phyloP scores from a whole-genome alignment of 2,888 invertebrate genomes.

The Synergus umbraculus region DNA sequence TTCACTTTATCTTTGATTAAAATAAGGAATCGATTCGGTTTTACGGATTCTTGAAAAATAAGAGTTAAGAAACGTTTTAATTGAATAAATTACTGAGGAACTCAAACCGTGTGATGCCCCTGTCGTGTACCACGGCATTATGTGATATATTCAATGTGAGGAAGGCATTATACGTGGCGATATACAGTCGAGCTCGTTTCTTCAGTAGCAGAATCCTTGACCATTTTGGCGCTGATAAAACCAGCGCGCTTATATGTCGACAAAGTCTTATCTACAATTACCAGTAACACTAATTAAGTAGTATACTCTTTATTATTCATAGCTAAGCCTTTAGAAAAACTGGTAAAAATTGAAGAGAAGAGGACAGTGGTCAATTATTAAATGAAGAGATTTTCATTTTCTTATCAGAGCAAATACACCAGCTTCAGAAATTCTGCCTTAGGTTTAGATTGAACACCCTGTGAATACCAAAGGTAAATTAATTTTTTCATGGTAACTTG shows the following conservation, averaged over 20 bases:
- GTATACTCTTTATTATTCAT: neutral
- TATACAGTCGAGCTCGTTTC: constrained; percentile 10
- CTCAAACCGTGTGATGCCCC: constrained; percentile 45
- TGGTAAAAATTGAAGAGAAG: neutral
- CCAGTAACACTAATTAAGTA: constrained; percentile 1
- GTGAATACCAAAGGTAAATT: too few relatives aligned
- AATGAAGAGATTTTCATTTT: neutral
- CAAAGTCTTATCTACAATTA: constrained; percentile 36
- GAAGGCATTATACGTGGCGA: constrained; percentile 34
- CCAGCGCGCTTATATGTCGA: constrained; percentile 33
- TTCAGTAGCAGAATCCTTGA: constrained; percentile 32
- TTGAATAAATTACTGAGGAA: constrained; percentile 47
- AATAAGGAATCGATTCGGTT: neutral
- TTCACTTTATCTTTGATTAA: constrained; percentile 7
- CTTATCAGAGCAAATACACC: too few relatives aligned
- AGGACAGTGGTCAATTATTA: neutral
- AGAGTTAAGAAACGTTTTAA: constrained; percentile 23
- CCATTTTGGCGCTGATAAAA: constrained; percentile 39
- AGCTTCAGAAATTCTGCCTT: too few relatives aligned
- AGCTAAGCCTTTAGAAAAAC: neutral
- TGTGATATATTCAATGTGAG: constrained; percentile 27
- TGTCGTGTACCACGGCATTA: constrained; percentile 38
- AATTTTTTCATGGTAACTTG: too few relatives aligned
- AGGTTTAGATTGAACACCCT: neutral
- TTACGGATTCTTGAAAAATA: neutral